phyloP scores from a whole-genome alignment of 2,797 vertebrate species.

The Threskiornis aethiopicus region DNA sequence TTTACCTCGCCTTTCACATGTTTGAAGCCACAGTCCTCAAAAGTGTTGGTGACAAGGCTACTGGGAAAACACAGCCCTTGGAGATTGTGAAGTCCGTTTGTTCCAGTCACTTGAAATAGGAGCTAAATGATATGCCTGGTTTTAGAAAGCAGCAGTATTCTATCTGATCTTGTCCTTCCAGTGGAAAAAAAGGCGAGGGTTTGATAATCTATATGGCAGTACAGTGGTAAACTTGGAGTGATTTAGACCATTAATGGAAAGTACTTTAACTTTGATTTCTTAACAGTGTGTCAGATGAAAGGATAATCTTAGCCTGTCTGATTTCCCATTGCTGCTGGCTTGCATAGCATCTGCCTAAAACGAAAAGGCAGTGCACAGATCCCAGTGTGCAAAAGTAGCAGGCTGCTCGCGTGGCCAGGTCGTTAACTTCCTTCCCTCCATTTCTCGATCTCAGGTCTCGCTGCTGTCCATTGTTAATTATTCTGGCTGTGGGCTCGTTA shows the following conservation, averaged over 20 bases:
- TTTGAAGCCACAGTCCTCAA: background rate
- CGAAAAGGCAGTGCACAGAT: background rate
- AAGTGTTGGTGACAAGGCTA: background rate
- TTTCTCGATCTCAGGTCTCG: background rate
- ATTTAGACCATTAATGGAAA: background rate
- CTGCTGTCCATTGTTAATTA: background rate
- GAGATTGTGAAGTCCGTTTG: background rate
- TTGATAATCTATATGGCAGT: background rate
- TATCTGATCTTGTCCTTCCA: conserved; percentile 3
- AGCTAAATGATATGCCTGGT: background rate
- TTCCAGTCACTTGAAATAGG: background rate
- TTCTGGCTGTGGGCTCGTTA: background rate
- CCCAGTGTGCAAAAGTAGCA: background rate
- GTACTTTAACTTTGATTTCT: background rate
- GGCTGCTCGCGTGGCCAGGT: background rate
- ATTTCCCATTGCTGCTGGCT: background rate
- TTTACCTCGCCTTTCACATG: background rate
- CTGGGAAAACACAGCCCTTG: background rate
- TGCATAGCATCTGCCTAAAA: background rate
- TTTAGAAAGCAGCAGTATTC: background rate
- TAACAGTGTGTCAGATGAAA: background rate
- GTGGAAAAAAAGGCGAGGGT: background rate
- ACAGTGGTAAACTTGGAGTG: background rate
- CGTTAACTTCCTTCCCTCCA: conserved; percentile 26
- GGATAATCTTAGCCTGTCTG: background rate